Evolutionary conservation across 2,888 invertebrate genomes (phyloP).

Genomic region (Oligia latruncula): DNA sequence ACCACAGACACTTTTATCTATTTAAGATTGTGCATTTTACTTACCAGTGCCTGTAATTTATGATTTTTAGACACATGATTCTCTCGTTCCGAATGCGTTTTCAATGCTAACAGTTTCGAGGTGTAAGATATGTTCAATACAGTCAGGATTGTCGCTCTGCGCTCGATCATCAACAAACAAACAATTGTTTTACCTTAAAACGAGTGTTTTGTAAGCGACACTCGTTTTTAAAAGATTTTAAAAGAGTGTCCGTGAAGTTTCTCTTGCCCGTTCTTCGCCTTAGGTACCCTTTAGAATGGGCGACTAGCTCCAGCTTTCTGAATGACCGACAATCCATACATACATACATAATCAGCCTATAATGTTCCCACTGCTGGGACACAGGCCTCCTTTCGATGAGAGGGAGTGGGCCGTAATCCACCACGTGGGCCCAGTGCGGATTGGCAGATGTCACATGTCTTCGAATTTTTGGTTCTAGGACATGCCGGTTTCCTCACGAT

Average conservation of each 20-base stretch:
- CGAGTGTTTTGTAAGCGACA: background rate
- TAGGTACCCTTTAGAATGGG: background rate
- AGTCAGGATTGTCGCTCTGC: background rate
- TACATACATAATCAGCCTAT: too few species aligned
- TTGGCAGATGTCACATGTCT: too few species aligned
- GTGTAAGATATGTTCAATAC: background rate
- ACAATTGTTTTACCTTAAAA: background rate
- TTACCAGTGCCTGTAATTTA: background rate
- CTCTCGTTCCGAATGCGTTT: too few species aligned
- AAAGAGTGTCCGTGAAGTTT: background rate
- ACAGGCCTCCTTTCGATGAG: too few species aligned
- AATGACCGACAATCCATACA: background rate
- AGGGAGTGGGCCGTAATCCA: too few species aligned
- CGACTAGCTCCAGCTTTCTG: background rate
- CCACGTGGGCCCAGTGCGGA: too few species aligned
- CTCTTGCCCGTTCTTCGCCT: background rate
- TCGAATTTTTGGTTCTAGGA: too few species aligned
- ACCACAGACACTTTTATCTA: too few species aligned
- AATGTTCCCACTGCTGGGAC: too few species aligned
- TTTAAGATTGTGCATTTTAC: too few species aligned
- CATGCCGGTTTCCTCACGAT: too few species aligned
- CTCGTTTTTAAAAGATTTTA: background rate
- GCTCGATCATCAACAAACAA: background rate
- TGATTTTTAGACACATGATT: background rate
- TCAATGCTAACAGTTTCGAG: background rate